Evolutionary conservation across 1,140 invertebrate genomes (phyloP).

Genomic region (Aphaenogaster ashmeadi): DNA sequence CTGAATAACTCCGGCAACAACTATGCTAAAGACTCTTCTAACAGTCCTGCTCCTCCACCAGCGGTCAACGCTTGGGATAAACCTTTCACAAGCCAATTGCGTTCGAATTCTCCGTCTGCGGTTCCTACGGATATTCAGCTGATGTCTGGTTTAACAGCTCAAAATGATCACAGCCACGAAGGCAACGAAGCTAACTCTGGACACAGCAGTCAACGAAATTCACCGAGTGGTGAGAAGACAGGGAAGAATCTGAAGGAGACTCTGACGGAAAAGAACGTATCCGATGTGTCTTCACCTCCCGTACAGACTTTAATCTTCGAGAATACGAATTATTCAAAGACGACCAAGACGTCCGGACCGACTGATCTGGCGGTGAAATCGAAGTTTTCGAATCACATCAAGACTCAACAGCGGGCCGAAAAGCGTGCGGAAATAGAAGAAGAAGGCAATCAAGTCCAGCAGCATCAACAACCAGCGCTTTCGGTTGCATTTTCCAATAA

Average conservation of each 20-base stretch:
- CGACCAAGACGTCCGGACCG: slow-evolving; percentile 82
- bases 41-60: slow-evolving; percentile 89
- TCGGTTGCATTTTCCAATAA: slow-evolving; percentile 89
- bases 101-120: slow-evolving; percentile 86
- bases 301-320: slow-evolving; percentile 97
- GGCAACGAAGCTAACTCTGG: slow-evolving; percentile 77
- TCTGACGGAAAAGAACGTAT: slow-evolving; percentile 87
- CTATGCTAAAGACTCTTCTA: slow-evolving; percentile 85
- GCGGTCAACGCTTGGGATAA: slow-evolving; percentile 95
- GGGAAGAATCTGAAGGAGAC: slow-evolving; percentile 81
- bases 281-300: slow-evolving; percentile 92
- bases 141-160: slow-evolving; percentile 78
- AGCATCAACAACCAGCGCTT: slow-evolving; percentile 83
- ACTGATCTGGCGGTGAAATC: slow-evolving; percentile 85
- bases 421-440: slow-evolving; percentile 84
- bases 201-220: slow-evolving; percentile 88
- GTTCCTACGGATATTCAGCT: slow-evolving; percentile 81
- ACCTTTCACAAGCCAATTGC: slow-evolving; percentile 90
- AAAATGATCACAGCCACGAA: slow-evolving; percentile 79
- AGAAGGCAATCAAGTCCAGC: slow-evolving; percentile 81
- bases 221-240: slow-evolving; percentile 86
- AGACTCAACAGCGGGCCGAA: slow-evolving; percentile 83
- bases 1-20: slow-evolving; percentile 80
- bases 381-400: slow-evolving; percentile 87
- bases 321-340: slow-evolving; percentile 94